phyloP scores from a whole-genome alignment of 2,113 vertebrate species.

The Oreochromis spilurus region DNA sequence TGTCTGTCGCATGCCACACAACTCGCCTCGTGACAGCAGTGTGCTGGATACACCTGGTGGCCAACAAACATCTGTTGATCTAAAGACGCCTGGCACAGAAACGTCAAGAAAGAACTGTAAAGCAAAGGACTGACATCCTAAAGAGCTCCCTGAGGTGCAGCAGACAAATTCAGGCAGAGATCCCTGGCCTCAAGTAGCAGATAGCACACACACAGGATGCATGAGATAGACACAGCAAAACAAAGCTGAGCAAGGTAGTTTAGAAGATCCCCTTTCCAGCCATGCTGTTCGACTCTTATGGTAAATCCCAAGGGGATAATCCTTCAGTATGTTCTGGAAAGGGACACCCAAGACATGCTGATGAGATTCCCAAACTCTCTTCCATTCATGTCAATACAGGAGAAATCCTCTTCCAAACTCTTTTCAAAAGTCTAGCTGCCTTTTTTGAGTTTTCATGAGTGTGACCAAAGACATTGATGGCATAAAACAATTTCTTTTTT shows the following conservation, averaged over 20 bases:
- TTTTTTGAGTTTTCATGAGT: background rate
- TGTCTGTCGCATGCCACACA: background rate
- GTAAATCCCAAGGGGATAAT: background rate
- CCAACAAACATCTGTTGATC: background rate
- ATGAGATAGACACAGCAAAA: background rate
- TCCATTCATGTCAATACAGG: background rate
- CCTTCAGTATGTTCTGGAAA: background rate
- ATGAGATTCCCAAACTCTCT: background rate
- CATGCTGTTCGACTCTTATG: background rate
- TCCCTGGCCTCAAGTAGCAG: background rate
- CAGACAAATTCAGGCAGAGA: background rate
- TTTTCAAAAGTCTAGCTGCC: background rate
- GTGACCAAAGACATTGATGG: background rate
- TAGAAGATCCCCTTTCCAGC: background rate
- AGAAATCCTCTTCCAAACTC: background rate
- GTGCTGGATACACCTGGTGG: background rate
- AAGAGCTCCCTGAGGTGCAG: background rate
- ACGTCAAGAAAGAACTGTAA: background rate
- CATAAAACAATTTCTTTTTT: background rate
- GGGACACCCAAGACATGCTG: background rate
- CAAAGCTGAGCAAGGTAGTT: background rate
- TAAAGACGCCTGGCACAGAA: background rate
- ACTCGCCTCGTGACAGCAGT: background rate
- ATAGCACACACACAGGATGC: background rate
- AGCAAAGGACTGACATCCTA: background rate